Evolutionary conservation across 2,113 vertebrate species (phyloP).

Genomic region (Plotosus lineatus): DNA sequence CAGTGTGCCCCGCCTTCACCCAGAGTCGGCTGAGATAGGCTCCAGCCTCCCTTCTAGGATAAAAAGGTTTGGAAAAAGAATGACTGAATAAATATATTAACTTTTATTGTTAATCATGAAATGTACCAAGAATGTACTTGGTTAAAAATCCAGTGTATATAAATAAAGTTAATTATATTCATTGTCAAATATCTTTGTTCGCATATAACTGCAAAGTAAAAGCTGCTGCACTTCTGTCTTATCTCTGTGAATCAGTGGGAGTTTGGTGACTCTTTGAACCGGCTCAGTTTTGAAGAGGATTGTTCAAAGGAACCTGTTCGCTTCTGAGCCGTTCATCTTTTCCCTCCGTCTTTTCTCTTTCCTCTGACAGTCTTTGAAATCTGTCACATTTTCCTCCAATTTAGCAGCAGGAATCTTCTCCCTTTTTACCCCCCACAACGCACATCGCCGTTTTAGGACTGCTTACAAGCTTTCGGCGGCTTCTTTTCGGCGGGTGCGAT

Average conservation of each 20-base stretch:
- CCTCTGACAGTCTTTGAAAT: slow-evolving; percentile 91
- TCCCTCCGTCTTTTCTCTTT: slow-evolving; percentile 61
- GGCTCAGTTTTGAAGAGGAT: slow-evolving; percentile 88
- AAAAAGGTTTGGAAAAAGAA: no score
- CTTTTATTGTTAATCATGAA: no score
- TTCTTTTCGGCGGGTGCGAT: slow-evolving; percentile 7
- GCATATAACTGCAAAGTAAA: slow-evolving; percentile 24
- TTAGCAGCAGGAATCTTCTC: slow-evolving; percentile 77
- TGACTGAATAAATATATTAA: no score
- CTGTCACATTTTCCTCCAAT: slow-evolving; percentile 93
- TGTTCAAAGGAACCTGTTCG: slow-evolving; percentile 85
- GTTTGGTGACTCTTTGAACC: slow-evolving; percentile 90
- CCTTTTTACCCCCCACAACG: slow-evolving; percentile 64
- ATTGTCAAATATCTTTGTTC: background rate
- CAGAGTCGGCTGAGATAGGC: no score
- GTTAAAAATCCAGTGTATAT: background rate
- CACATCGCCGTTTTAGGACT: slow-evolving; percentile 25
- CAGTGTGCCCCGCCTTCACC: no score
- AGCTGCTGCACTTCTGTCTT: slow-evolving; percentile 75
- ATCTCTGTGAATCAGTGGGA: slow-evolving; percentile 84
- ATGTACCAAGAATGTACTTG: background rate
- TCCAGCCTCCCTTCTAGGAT: no score
- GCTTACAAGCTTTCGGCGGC: slow-evolving; percentile 16
- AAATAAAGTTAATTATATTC: background rate
- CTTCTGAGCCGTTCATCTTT: slow-evolving; percentile 96